These are phyloP conservation scores for Chloroclystis v-ata DNA, from an alignment of 2,888 invertebrate genomes.

Conservation along the genomic window DNA sequence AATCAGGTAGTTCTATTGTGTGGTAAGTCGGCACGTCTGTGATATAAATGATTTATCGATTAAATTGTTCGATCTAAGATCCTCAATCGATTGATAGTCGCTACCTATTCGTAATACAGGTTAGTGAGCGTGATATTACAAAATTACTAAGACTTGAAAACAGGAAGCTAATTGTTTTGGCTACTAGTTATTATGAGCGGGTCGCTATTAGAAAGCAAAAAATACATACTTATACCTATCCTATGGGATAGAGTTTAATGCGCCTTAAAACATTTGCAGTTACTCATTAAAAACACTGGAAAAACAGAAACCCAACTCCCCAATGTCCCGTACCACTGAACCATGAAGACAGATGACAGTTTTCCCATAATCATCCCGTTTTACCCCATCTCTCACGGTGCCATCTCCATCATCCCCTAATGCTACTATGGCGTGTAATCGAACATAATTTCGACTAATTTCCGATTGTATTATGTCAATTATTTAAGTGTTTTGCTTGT, in stretches of 20 bases:
- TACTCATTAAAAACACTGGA: background rate
- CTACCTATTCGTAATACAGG: conserved; percentile 42
- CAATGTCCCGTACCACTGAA: conserved; percentile 51
- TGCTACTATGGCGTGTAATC: conserved; percentile 45
- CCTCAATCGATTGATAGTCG: conserved; percentile 48
- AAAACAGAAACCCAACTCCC: background rate
- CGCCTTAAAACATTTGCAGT: too few relatives aligned
- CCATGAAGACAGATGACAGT: conserved; percentile 64
- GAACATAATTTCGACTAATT: conserved; percentile 49
- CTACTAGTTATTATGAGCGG: background rate
- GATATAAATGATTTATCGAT: conserved; percentile 62
- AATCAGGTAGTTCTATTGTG: conserved; percentile 75
- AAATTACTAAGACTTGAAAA: background rate
- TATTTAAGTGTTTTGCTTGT: background rate
- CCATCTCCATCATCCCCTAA: conserved; percentile 5
- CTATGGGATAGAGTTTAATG: too few relatives aligned
- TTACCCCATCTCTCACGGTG: background rate
- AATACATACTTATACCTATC: too few relatives aligned
- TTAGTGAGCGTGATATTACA: conserved; percentile 12
- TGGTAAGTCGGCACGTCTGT: conserved; percentile 61
- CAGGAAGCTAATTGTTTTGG: background rate
- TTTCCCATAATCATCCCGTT: conserved; percentile 62
- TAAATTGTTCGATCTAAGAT: conserved; percentile 51
- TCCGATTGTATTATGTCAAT: conserved; percentile 29
- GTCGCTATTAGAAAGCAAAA: too few relatives aligned